These are phyloP conservation scores for Dinocampus coccinellae DNA, from an alignment of 2,888 invertebrate genomes.

Conservation along the genomic window DNA sequence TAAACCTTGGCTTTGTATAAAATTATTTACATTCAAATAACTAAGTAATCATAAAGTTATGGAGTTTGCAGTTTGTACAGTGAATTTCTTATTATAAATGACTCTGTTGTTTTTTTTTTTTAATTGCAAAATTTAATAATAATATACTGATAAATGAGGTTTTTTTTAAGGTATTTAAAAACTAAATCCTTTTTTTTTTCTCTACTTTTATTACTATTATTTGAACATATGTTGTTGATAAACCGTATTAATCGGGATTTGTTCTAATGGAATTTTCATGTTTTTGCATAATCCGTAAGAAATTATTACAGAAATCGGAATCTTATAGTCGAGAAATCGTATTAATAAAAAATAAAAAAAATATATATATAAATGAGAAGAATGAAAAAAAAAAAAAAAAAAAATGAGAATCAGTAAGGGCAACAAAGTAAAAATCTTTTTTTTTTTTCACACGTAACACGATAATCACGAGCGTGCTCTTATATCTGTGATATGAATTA, in stretches of 20 bases:
- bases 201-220: no score
- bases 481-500: constrained; percentile 7
- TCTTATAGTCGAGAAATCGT: background rate
- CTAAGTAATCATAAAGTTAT: background rate
- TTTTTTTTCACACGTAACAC: background rate
- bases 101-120: no score
- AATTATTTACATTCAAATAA: background rate
- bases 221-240: background rate
- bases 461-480: background rate
- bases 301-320: background rate
- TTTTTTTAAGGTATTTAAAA: background rate
- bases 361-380: background rate
- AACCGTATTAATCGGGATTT: background rate
- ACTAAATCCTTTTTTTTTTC: constrained; percentile 8
- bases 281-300: constrained; percentile 36
- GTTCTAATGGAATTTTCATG: constrained; percentile 38
- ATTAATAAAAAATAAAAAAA: background rate
- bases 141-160: no score
- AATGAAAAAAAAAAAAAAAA: background rate
- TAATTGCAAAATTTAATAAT: no score
- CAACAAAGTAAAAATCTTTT: background rate
- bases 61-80: no score
- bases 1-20: background rate
- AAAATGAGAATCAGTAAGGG: background rate
- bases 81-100: no score